Conservation (phyloP, 2,888 invertebrate genomes). For the Cerceris rybyensis region DNA sequence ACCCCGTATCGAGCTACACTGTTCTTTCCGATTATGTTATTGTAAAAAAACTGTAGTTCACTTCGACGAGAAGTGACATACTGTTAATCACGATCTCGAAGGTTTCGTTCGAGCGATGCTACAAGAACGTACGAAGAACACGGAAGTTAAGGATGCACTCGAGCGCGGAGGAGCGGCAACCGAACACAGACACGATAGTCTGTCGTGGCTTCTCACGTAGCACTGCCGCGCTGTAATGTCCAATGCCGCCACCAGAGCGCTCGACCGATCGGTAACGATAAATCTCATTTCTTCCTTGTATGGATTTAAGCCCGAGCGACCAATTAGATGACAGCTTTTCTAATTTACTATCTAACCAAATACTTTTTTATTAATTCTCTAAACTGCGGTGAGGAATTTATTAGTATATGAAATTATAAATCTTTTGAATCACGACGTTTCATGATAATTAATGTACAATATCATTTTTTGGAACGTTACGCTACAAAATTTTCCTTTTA, state of each 20-base stretch:
- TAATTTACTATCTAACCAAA: slow-evolving; percentile 8
- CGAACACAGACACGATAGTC: slow-evolving; percentile 53
- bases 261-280: slow-evolving; percentile 57
- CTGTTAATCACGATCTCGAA: neutral
- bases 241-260: slow-evolving; percentile 69
- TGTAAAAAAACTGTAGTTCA: slow-evolving; percentile 32
- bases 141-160: slow-evolving; percentile 19
- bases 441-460: too few species aligned
- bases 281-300: slow-evolving; percentile 46
- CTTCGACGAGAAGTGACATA: slow-evolving; percentile 20
- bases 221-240: slow-evolving; percentile 58
- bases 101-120: neutral
- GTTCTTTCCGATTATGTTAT: slow-evolving; percentile 27
- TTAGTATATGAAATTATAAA: neutral
- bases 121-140: slow-evolving; percentile 10
- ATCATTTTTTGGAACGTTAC: too few species aligned
- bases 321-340: slow-evolving; percentile 19
- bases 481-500: neutral
- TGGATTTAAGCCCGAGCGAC: slow-evolving; percentile 44
- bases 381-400: neutral
- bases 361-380: neutral
- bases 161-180: slow-evolving; percentile 32
- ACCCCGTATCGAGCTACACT: slow-evolving; percentile 34
- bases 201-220: slow-evolving; percentile 52
- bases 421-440: too few species aligned